Percentiles rank a stretch among this genome's conserved stretches.
Evolutionary conservation across 1,140 invertebrate species (phyloP).

Genomic region (Papilio dardanus): DNA sequence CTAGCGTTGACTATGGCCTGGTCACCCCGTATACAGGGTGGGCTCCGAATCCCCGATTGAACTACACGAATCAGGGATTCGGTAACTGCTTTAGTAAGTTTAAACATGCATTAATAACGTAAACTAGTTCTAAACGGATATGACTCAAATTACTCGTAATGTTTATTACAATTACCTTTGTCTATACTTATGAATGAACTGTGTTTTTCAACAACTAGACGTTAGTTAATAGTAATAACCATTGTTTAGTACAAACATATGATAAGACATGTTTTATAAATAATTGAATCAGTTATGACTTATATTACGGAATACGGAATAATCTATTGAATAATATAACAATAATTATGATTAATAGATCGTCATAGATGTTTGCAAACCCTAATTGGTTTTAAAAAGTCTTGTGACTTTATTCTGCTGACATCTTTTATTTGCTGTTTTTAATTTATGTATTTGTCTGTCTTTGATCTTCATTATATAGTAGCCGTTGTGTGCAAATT

Average conservation of each 20-base stretch:
- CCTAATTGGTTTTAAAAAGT: too few species aligned
- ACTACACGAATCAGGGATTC: too few species aligned
- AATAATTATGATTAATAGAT: neutral
- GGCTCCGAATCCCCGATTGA: too few species aligned
- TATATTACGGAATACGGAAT: constrained; percentile 1
- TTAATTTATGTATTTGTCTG: too few species aligned
- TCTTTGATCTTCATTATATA: too few species aligned
- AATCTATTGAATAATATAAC: neutral
- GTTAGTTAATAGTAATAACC: constrained; percentile 5
- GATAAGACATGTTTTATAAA: neutral
- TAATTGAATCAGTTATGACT: neutral
- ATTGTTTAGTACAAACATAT: constrained; percentile 10
- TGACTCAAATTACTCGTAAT: neutral
- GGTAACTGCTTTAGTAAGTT: too few species aligned
- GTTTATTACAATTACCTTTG: neutral
- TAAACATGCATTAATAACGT: neutral
- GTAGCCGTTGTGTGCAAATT: too few species aligned
- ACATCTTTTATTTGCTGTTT: neutral
- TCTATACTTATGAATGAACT: neutral
- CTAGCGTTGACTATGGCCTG: too few species aligned
- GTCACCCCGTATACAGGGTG: too few species aligned
- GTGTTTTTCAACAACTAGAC: neutral
- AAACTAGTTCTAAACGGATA: neutral
- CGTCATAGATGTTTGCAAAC: neutral
- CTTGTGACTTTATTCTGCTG: too few species aligned